Base-by-base conservation (phyloP, 2,888 invertebrate species). In the Cancer borealis region DNA sequence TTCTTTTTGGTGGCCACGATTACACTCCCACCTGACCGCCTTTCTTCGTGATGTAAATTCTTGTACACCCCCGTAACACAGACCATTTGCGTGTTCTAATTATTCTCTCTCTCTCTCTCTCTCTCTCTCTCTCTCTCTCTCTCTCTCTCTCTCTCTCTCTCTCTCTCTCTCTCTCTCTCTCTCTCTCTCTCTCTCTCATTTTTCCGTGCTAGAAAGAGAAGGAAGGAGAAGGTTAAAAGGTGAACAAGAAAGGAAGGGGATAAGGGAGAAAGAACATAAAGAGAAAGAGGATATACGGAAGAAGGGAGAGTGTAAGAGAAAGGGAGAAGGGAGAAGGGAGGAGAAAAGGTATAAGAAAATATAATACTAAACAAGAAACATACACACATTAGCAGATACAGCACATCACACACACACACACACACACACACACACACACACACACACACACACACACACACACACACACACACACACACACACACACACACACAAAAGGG, bases 341-440 rank as follows among this genome's bases (percentile, higher is more conserved):
- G 21, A 66, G 5, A 6, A 17, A n/a, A n/a, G 3, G n/a, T 21
- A 66, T 66, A 66, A 4, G 8, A n/a, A 66, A 66, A 66, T 6
- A n/a, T 17, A 66, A 66, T 21, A n/a, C 1, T n/a, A 66, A 17
- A n/a, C 6, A 66, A 6, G n/a, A n/a, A n/a, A 66, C 66, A n/a
- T 5, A 17, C n/a, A 54, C 14, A 14, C 66, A 66, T 66, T 66
- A 66, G 6, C 66, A n/a, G n/a, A 3, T 66, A 66, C n/a, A n/a
- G 66, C n/a, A 0, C n/a, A 21, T 66, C 66, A 17, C 66, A 66
- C 66, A n/a, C n/a, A 66, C 66, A 21, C 66, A 21, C 66, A n/a
- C 66, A n/a, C 66, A 66, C 66, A 66, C 66, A 66, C 66, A 66
- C 66, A 66, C 66, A 66, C 66, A 66, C 66, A 66, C 66, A 66